Evolutionary conservation across 2,113 vertebrate species (phyloP), one percentile per base, ranked within the genome.

Genomic region (Cervus canadensis): DNA sequence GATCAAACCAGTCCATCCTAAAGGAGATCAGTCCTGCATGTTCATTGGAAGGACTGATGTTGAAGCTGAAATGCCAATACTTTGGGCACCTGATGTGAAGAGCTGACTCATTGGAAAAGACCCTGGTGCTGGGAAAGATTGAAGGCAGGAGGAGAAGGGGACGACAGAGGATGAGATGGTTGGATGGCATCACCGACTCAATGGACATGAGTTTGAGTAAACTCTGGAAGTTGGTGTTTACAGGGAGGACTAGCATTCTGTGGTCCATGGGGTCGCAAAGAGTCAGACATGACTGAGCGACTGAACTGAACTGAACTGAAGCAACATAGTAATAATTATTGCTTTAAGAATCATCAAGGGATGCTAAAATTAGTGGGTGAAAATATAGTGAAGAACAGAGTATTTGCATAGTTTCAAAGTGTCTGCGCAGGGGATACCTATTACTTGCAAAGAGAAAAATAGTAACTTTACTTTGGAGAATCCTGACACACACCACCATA

Each of bases 241-340:
- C 62, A 67, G 33, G 62, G 62, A 67, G 62, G 15, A 4, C 62
- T 67, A 8, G 62, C 7, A 9, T 67, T 4, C 33, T 67, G 33
- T 2, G 0, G 33, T 67, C 16, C 62, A n/a, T n/a, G 62, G 7
- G 33, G 16, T 67, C 6, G 1, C 33, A 67, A 64, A 64, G 33
- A n/a, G 30, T n/a, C 30, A 17, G 62, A 67, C 62, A 67, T 0
- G 16, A 67, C 62, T 67, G 33, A n/a, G 0, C 0, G 4, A 67
- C 16, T 67, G 16, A 67, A 30, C 28, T 62, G 59, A 60, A 60
- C 59, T 60, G 28, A 62, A n/a, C 33, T 17, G 16, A 81, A 92
- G 52, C 56, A 71, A 11, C 17, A 26, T 52, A 83, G n/a, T 56
- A 36, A 84, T 84, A 84, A 56, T 36, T 15, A 84, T 26, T 56